A percentile compares a stretch with the other conserved stretches of the same genome.
These are phyloP conservation scores for Caloenas nicobarica DNA, from an alignment of 2,113 vertebrate species.

Conservation along the genomic window DNA sequence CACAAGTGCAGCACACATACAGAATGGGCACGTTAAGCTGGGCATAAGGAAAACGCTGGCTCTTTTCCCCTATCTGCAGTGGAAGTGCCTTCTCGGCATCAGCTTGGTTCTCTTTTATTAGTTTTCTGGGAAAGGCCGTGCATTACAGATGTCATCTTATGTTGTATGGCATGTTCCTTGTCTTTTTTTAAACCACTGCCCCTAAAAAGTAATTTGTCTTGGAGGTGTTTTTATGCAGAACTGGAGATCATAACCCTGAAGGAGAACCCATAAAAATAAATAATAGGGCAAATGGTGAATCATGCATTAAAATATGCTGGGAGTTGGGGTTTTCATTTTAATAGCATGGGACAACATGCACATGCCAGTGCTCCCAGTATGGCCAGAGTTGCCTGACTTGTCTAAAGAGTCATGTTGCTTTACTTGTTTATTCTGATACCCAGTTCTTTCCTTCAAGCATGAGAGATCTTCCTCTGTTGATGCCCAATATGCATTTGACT, in stretches of 20 bases:
- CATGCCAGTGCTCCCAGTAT: neutral
- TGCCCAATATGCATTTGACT: neutral
- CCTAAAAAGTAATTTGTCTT: neutral
- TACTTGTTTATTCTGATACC: neutral
- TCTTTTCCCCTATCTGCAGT: neutral
- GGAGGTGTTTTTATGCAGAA: neutral
- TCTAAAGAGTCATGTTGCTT: neutral
- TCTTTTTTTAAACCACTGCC: neutral
- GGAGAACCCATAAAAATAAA: neutral
- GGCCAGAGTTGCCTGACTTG: neutral
- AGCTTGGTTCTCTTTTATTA: neutral
- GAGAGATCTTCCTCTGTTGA: neutral
- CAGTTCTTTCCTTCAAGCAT: neutral
- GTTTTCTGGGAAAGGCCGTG: neutral
- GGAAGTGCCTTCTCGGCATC: neutral
- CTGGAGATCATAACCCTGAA: neutral
- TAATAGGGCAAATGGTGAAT: neutral
- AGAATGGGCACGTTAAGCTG: neutral
- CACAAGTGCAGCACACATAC: neutral
- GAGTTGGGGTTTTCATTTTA: neutral
- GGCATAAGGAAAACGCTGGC: neutral
- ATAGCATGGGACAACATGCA: neutral
- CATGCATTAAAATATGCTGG: neutral
- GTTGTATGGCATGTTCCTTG: neutral
- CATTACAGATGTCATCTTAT: neutral